Conservation (phyloP, 1,140 invertebrate genomes). For the Zaprionus inermis region DNA sequence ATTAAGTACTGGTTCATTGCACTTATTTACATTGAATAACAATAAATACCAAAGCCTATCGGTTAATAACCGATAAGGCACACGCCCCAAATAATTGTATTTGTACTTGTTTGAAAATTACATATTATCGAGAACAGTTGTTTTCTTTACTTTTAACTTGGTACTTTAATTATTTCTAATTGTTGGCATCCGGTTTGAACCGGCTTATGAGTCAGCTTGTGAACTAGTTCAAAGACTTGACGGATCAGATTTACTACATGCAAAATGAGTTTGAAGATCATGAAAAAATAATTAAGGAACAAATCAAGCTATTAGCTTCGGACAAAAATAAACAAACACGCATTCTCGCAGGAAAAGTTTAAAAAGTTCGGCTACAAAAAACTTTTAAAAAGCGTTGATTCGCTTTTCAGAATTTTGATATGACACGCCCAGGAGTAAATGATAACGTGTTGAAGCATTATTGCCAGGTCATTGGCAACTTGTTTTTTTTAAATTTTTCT, state of each 20-base stretch:
- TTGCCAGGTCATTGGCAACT: too few species aligned
- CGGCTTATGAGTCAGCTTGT: not conserved
- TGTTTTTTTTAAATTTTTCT: too few species aligned
- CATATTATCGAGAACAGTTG: not conserved
- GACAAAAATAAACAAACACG: not conserved
- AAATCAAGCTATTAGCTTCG: not conserved
- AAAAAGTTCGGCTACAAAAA: too few species aligned
- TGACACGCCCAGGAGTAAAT: too few species aligned
- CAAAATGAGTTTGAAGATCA: not conserved
- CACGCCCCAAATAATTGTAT: not conserved
- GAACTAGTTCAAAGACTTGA: constrained; percentile 3
- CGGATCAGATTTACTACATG: not conserved
- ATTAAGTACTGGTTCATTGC: constrained; percentile 2
- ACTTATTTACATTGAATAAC: constrained; percentile 1
- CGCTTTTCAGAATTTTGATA: too few species aligned
- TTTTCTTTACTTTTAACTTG: not conserved
- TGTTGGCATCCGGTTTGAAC: not conserved
- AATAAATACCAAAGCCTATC: not conserved
- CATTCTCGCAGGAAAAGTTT: not conserved
- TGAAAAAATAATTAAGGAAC: not conserved
- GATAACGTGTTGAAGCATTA: too few species aligned
- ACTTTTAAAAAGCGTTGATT: too few species aligned
- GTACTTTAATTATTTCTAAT: constrained; percentile 1
- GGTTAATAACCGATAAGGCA: not conserved
- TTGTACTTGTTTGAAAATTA: not conserved